Evolutionary conservation across 2,888 invertebrate genomes (phyloP), one percentile per base, ranked within the genome.

Genomic region (Oscheius sp.): DNA sequence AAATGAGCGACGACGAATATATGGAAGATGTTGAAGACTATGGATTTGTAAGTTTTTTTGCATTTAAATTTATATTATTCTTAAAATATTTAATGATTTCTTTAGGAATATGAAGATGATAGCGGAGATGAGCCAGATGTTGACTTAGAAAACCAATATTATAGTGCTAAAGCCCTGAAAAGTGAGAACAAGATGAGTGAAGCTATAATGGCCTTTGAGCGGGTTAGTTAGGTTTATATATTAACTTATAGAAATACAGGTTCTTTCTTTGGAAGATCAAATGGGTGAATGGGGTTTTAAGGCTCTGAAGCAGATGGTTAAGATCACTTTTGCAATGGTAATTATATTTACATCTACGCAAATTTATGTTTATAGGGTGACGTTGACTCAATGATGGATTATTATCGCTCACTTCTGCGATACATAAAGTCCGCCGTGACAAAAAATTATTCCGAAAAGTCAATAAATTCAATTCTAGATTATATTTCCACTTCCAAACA

Each of bases 211-310:
- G 95, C 95, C 81, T 98, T 98, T 88, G 89, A 89, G 72, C 88
- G 87, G 84, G 88, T 88, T 42, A 39, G 69, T 25, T 29, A 50
- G 20, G 3, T 20, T 3, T 8, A 15, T 50, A 50, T 15, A 50
- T 46, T 12, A 46, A 46, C 6, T 6, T 46, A 46, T 29, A 23
- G 17, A 1, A 23, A 53, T 52, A n/a, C 29, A 75, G 72, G 97
- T 98, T 10, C 89, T 98, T 76, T 96, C 97, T 86, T 89, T 98
- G 72, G 98, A 99, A 89, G 95, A 94, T 0, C 96, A 97, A 81
- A 98, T 98, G 88, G 97, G 97, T 65, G 98, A 98, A 90, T 98
- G 98, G 98, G 98, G 98, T 0, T 98, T 98, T 88, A 99, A 97
- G 88, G 97, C 98, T 0, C 90, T 99, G 17, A 98, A 98, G 88